Conservation (phyloP, 30 jellyfish, hydroid and myxozoan species). For the Aurelia aurita complex sp. Pacific region DNA sequence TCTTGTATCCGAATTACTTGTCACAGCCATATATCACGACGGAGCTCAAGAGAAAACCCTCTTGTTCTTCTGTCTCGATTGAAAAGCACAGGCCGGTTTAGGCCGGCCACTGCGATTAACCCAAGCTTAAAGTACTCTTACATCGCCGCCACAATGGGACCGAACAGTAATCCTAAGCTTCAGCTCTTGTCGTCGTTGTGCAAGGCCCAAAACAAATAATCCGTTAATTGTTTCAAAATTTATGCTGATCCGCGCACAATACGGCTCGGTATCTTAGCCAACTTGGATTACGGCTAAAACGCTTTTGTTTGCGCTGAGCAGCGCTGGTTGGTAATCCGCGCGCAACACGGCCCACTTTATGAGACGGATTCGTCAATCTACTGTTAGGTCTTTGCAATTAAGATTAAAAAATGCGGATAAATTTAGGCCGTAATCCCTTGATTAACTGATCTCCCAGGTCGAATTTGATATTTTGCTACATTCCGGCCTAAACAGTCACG, state of each 20-base stretch:
- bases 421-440: constrained; percentile 50
- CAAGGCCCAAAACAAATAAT: constrained; percentile 73
- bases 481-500: constrained; percentile 35
- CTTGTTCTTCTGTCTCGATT: constrained; percentile 36
- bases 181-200: constrained; percentile 69
- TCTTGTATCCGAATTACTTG: constrained; percentile 32
- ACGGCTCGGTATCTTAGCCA: constrained; percentile 53
- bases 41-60: constrained; percentile 24
- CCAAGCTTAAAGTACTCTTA: constrained; percentile 35
- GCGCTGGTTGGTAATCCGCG: constrained; percentile 46
- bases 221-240: constrained; percentile 43
- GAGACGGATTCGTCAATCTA: constrained; percentile 61
- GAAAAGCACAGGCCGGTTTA: constrained; percentile 54
- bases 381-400: constrained; percentile 68
- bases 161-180: constrained; percentile 55
- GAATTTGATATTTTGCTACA: constrained; percentile 41
- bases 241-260: constrained; percentile 40
- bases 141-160: constrained; percentile 56
- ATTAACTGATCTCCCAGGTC: constrained; percentile 56
- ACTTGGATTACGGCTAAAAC: constrained; percentile 35
- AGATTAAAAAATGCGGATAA: constrained; percentile 50
- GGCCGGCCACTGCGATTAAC: constrained; percentile 48
- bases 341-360: constrained; percentile 62
- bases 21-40: constrained; percentile 45
- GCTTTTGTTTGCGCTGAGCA: constrained; percentile 46